Percentiles rank a stretch among this genome's conserved stretches.
These are phyloP conservation scores for Euborellia annulipes DNA, from an alignment of 1,140 invertebrate genomes.

Conservation along the genomic window DNA sequence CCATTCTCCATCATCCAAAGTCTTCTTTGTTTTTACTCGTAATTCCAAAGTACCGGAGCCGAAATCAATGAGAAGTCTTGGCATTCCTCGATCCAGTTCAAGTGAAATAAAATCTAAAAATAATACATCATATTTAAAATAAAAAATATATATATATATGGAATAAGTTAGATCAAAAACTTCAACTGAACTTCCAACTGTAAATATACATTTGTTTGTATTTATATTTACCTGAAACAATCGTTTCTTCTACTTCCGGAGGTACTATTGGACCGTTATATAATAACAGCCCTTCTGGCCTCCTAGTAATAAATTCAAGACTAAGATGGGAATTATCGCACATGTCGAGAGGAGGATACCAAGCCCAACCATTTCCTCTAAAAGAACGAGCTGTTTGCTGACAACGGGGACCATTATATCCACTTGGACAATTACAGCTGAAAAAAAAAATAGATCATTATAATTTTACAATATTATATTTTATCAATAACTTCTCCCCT, in stretches of 20 bases:
- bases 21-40: conserved; percentile 70
- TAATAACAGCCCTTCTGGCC: conserved; percentile 78
- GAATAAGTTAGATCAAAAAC: too few species aligned
- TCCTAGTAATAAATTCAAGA: conserved; percentile 85
- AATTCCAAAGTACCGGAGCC: conserved; percentile 85
- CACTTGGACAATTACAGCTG: conserved; percentile 74
- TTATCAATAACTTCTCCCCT: conserved; percentile 18
- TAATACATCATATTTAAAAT: background rate
- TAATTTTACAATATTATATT: background rate
- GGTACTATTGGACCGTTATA: conserved; percentile 94
- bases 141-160: too few species aligned
- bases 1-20: conserved; percentile 88
- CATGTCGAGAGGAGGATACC: conserved; percentile 91
- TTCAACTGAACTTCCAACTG: too few species aligned
- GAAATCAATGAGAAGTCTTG: conserved; percentile 81
- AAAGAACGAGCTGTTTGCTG: conserved; percentile 91
- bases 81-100: conserved; percentile 80
- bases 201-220: too few species aligned
- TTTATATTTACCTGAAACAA: conserved; percentile 49
- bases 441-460: conserved; percentile 10
- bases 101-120: conserved; percentile 78
- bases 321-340: conserved; percentile 89
- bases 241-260: conserved; percentile 71
- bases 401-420: conserved; percentile 86
- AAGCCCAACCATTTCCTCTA: conserved; percentile 82